Base-by-base conservation (phyloP, 2,888 invertebrate species). In the Lucinisca nassula region DNA sequence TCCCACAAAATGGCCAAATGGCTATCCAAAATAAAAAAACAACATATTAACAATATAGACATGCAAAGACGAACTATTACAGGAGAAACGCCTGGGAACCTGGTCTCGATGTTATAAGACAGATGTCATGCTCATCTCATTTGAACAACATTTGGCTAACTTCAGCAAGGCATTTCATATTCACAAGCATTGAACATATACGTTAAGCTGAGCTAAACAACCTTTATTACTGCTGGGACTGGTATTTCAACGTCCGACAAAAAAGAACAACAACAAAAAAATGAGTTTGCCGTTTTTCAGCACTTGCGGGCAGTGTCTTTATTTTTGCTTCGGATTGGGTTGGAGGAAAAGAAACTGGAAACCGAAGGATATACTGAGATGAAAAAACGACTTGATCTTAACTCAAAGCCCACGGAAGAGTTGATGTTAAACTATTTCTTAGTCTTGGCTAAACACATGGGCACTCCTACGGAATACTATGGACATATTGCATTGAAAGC, bases 401-500 rank as follows among this genome's bases (percentile, higher is more conserved):
- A 95, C 83, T 88, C 91, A 4, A 86, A 91, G 76, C 80, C 88
- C 2, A 91, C 95, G 4, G 93, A 93, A 37, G 92, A 93, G 6
- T 91, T 95, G 30, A 93, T 95, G 90, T 79, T 94, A 32, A 77
- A 90, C 21, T 95, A 95, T 80, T 94, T 87, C 88, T 58, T 91
- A 49, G 45, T 83, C 0, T 84, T 95, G 17, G 90, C 91, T 30
- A 81, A 85, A 40, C 74, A 91, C 74, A 86, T 92, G 89, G 93
- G 21, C 17, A 67, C 67, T 6, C 67, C 67, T 10, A 67, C 89
- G 30, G 94, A 94, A n/a, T 95, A 93, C 82, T 93, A 92, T 55
- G 95, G 95, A 0, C 94, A 95, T 77, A 82, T 95, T 40, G 94
- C 94, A 0, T 76, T 95, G 30, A 95, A 94, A 81, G 88, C 91